Evolutionary conservation across 2,888 invertebrate genomes (phyloP).

Genomic region (Acanthosepion lycidas): DNA sequence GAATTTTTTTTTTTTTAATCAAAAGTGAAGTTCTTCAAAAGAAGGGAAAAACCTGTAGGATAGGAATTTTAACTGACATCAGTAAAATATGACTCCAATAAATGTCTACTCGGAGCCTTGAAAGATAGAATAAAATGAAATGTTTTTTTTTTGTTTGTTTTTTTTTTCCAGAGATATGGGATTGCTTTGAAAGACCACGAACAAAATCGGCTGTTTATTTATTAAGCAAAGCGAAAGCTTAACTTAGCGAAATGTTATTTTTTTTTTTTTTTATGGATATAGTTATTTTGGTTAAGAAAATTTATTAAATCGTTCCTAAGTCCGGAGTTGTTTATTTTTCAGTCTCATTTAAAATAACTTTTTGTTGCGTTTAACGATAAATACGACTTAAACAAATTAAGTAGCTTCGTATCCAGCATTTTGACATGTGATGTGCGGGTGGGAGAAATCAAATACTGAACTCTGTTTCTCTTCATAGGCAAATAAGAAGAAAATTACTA

Average conservation of each 20-base stretch:
- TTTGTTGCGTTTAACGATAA: no score
- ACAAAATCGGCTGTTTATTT: neutral
- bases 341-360: no score
- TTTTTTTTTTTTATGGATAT: no score
- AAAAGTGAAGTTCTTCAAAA: neutral
- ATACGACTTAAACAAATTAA: no score
- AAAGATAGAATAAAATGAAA: neutral
- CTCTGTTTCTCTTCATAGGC: no score
- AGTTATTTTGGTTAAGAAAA: no score
- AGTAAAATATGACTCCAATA: neutral
- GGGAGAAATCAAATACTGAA: no score
- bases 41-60: neutral
- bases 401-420: no score
- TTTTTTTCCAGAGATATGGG: neutral
- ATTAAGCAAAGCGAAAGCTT: neutral
- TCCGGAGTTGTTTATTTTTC: no score
- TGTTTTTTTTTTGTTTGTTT: neutral
- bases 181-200: rapidly evolving
- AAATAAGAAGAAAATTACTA: no score
- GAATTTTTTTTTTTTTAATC: neutral
- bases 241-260: neutral
- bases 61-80: neutral
- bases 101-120: neutral
- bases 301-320: no score
- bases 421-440: no score